Evolutionary conservation across 2,113 vertebrate genomes (phyloP), one percentile per base, ranked within the genome.

Genomic region (Haemorhous mexicanus): DNA sequence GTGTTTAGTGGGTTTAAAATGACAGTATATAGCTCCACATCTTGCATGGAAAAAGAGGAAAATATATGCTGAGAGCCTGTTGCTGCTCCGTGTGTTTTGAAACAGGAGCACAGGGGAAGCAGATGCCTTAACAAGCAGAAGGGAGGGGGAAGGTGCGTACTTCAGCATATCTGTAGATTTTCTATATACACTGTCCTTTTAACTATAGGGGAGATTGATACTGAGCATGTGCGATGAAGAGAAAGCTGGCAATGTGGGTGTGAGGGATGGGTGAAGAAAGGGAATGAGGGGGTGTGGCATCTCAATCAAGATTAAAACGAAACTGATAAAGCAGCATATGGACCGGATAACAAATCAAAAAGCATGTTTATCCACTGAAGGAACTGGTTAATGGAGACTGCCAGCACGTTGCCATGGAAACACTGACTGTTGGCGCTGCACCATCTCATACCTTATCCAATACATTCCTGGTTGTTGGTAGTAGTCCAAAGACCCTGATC

Each of bases 401-500:
- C 98, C 99, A 99, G 99, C 98, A 99, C 98, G 98, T 98, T 99
- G 98, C 98, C 98, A 98, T 98, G 98, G 98, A 98, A 98, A 99
- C 98, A 98, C 98, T 98, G 98, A 98, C 97, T 98, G 98, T 98
- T 98, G 98, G 98, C 91, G 96, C 98, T 99, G 98, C 97, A 98
- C 98, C 98, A 97, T 98, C 98, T 97, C 99, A 97, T 99, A 99
- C 99, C 99, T 99, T 98, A 99, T 99, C 99, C 99, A 99, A 98
- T 99, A 99, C 99, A 99, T 99, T 98, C 99, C 99, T 98, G 99
- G 99, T 98, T 99, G 99, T 97, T 99, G 99, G 98, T 99, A 99
- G 99, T 99, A 99, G 99, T 99, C 99, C 99, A 99, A 98, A 98
- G 99, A 99, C 98, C 99, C 99, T 98, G 99, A 99, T 98, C 99